These are phyloP conservation scores for Euura lappo DNA, from an alignment of 1,140 invertebrate species.

Conservation along the genomic window DNA sequence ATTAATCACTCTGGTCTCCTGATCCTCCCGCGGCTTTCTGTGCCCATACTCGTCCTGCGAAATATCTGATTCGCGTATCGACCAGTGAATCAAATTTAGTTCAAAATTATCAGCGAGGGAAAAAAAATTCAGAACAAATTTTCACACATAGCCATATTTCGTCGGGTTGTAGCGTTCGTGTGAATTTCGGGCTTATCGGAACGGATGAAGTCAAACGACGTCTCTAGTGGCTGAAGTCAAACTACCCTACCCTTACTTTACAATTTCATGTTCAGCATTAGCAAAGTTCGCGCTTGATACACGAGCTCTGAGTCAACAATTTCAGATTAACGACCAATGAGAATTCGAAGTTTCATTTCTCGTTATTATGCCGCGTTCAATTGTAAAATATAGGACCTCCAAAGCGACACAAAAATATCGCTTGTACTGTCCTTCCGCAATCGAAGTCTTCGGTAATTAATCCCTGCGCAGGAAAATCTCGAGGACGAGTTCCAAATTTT, in stretches of 20 bases:
- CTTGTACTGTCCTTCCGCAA: too few species aligned
- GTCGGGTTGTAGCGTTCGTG: too few species aligned
- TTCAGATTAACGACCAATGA: background rate
- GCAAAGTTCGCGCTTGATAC: background rate
- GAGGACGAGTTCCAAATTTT: too few species aligned
- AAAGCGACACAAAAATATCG: background rate
- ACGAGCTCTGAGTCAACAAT: background rate
- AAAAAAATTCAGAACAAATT: background rate
- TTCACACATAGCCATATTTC: too few species aligned
- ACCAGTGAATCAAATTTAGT: background rate
- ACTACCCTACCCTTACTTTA: background rate
- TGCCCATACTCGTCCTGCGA: background rate
- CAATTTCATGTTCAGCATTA: background rate
- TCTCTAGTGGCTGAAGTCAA: background rate
- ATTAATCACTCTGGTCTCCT: conserved; percentile 34
- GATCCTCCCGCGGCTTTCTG: background rate
- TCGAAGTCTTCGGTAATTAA: too few species aligned
- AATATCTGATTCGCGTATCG: background rate
- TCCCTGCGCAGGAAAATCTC: too few species aligned
- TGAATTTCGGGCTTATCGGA: background rate
- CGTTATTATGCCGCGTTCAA: background rate
- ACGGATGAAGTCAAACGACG: background rate
- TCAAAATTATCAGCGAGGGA: background rate
- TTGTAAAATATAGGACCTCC: background rate
- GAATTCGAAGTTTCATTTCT: background rate